Percentiles rank a stretch among this genome's conserved stretches.
phyloP scores from a whole-genome alignment of 2,797 vertebrate species.

The Chelmon rostratus region DNA sequence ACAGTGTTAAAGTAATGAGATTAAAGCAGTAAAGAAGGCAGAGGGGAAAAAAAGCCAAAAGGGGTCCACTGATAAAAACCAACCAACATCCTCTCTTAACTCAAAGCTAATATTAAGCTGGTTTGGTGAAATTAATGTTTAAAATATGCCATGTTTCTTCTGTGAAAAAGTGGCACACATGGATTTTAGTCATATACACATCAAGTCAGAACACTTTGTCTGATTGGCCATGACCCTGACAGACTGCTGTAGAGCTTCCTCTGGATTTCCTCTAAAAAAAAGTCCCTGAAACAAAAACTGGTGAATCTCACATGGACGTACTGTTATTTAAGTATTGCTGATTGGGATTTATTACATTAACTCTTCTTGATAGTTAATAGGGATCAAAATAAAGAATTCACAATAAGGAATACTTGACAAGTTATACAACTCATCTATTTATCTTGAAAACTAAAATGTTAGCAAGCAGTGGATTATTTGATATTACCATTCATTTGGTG shows the following conservation, averaged over 20 bases:
- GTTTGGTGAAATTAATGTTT: not conserved
- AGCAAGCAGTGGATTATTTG: too few relatives aligned
- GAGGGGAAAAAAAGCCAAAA: conserved; percentile 1
- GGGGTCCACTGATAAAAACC: not conserved
- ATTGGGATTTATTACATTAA: not conserved
- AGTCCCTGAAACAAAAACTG: not conserved
- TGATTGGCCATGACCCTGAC: not conserved
- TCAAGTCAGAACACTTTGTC: not conserved
- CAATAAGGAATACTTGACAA: too few relatives aligned
- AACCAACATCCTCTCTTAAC: not conserved
- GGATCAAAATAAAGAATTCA: not conserved
- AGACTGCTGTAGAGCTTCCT: not conserved
- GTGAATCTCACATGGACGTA: not conserved
- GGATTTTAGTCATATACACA: not conserved
- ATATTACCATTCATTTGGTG: too few relatives aligned
- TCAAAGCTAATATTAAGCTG: not conserved
- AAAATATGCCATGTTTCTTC: not conserved
- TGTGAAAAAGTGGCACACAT: not conserved
- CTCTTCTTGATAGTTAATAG: not conserved
- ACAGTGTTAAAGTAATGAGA: conserved; percentile 66
- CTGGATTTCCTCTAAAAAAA: not conserved
- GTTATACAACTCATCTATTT: too few relatives aligned
- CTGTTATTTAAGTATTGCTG: not conserved
- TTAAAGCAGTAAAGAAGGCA: conserved; percentile 43
- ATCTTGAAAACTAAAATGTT: too few relatives aligned